These are phyloP conservation scores for Chrysopa pallens DNA, from an alignment of 1,140 invertebrate species.

Conservation along the genomic window DNA sequence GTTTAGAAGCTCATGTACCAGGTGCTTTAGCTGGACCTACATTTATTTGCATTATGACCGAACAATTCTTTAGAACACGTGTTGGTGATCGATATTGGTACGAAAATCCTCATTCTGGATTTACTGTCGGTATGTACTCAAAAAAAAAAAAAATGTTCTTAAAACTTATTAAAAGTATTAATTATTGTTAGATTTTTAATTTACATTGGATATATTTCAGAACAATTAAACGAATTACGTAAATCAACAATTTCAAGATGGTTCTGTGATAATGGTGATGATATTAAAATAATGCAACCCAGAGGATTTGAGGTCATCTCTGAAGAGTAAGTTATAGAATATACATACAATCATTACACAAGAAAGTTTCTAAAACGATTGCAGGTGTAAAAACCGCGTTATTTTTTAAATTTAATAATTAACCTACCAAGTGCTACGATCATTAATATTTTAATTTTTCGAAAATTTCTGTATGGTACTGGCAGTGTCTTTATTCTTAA, in stretches of 20 bases:
- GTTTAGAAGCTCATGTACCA: constrained; percentile 56
- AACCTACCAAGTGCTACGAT: no score
- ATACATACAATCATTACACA: no score
- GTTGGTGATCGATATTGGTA: constrained; percentile 73
- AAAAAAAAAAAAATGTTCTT: constrained; percentile 1
- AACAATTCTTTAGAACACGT: constrained; percentile 73
- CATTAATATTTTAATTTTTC: no score
- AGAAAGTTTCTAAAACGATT: no score
- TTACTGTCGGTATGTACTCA: constrained; percentile 40
- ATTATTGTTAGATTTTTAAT: not conserved
- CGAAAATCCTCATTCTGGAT: constrained; percentile 48
- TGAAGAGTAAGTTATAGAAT: constrained; percentile 26
- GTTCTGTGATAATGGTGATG: constrained; percentile 74
- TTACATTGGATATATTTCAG: constrained; percentile 24
- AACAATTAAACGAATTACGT: constrained; percentile 71
- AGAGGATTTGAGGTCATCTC: constrained; percentile 38
- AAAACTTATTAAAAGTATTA: constrained; percentile 1
- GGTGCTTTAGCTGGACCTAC: constrained; percentile 75
- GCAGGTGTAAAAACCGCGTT: no score
- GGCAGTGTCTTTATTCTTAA: no score
- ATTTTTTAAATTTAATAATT: no score
- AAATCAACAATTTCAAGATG: constrained; percentile 65
- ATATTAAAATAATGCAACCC: constrained; percentile 54
- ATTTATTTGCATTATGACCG: constrained; percentile 75
- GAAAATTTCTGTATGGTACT: no score